A percentile compares a stretch with the other conserved stretches of the same genome.
Conservation (phyloP, 1,140 invertebrate genomes). For the Globodera rostochiensis region DNA sequence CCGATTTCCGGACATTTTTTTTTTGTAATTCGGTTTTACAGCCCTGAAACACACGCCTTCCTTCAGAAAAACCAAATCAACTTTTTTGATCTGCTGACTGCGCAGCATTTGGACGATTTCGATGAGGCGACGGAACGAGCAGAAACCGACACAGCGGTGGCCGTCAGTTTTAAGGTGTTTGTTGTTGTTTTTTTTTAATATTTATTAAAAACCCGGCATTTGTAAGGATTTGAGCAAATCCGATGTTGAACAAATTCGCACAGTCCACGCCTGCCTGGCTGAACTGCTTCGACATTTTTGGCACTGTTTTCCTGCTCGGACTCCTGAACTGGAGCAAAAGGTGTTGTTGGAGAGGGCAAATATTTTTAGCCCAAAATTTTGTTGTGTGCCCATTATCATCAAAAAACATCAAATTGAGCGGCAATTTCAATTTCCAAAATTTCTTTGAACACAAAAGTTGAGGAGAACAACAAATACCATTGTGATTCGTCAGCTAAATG, state of each 20-base stretch:
- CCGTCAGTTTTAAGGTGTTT: conserved; percentile 6
- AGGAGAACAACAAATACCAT: not conserved
- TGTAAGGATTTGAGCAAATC: conserved; percentile 15
- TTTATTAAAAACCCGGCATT: not conserved
- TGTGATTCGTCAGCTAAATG: not conserved
- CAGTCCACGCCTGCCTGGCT: conserved; percentile 34
- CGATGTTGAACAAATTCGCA: conserved; percentile 38
- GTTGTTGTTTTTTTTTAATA: not conserved
- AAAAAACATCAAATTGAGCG: too few relatives aligned
- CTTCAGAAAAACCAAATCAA: conserved; percentile 23
- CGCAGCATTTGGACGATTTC: conserved; percentile 6
- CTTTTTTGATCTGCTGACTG: conserved; percentile 24
- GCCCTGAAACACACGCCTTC: not conserved
- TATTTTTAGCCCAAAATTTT: too few relatives aligned
- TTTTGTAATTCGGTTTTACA: too few relatives aligned
- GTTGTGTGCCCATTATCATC: too few relatives aligned
- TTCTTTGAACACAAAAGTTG: too few relatives aligned
- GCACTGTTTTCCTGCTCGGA: conserved; percentile 55
- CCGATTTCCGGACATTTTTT: too few relatives aligned
- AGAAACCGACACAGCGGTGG: not conserved
- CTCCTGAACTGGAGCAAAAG: conserved; percentile 52
- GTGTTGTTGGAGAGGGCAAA: conserved; percentile 27
- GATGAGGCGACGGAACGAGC: not conserved
- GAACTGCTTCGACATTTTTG: conserved; percentile 63
- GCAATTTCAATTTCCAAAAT: too few relatives aligned